phyloP scores from a whole-genome alignment of 1,140 invertebrate species.

The Hyphantria cunea region DNA sequence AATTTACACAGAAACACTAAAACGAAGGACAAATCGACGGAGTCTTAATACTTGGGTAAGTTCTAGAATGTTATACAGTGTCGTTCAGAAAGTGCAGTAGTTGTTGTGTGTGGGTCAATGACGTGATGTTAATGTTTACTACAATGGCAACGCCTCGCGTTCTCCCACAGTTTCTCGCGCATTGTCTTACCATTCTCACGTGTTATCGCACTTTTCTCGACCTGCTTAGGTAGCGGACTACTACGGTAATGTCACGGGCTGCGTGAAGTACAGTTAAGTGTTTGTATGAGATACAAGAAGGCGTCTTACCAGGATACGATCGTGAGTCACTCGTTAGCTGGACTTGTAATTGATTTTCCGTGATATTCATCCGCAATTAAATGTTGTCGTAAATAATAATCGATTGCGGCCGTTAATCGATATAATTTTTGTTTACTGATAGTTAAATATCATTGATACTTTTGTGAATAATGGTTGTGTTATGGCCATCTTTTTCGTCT shows the following conservation, averaged over 20 bases:
- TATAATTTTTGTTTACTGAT: conserved; percentile 1
- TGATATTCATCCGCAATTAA: conserved; percentile 28
- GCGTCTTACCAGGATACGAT: conserved; percentile 14
- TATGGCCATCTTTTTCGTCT: conserved; percentile 32
- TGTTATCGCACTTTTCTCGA: conserved; percentile 48
- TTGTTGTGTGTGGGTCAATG: conserved; percentile 59
- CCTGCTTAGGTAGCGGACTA: conserved; percentile 13
- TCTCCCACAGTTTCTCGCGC: conserved; percentile 75
- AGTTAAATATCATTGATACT: conserved; percentile 2
- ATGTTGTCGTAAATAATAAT: conserved; percentile 8
- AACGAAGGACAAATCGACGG: conserved; percentile 35
- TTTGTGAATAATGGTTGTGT: conserved; percentile 42
- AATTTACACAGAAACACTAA: conserved; percentile 42
- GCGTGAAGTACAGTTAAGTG: conserved; percentile 21
- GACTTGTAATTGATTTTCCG: conserved; percentile 44
- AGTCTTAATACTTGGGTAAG: conserved; percentile 51
- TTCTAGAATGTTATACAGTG: conserved; percentile 32
- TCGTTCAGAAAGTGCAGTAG: conserved; percentile 35
- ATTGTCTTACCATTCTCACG: conserved; percentile 73
- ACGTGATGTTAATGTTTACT: conserved; percentile 77
- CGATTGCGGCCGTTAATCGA: neutral
- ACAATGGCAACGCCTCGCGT: conserved; percentile 79
- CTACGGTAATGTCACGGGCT: conserved; percentile 9
- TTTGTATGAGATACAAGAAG: conserved; percentile 22
- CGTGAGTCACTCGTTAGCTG: conserved; percentile 39